phyloP scores from a whole-genome alignment of 1,140 invertebrate species.

The Diachasma alloeum region DNA sequence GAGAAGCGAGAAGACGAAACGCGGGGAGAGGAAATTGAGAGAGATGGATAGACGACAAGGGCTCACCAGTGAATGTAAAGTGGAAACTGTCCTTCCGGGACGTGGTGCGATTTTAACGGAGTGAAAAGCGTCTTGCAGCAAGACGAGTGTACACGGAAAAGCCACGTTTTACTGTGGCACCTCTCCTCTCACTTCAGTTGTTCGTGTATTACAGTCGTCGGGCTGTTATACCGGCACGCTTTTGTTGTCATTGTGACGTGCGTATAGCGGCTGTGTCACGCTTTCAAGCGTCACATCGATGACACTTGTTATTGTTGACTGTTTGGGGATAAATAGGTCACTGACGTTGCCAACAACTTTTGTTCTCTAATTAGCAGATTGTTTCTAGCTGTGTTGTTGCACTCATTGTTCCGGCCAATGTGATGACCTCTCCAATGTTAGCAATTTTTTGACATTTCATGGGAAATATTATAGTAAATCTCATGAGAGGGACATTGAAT shows the following conservation, averaged over 20 bases:
- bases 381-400: neutral
- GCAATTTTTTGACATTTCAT: too few relatives aligned
- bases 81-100: constrained; percentile 9
- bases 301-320: neutral
- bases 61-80: neutral
- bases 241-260: neutral
- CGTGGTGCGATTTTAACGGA: constrained; percentile 2
- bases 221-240: neutral
- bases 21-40: neutral
- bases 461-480: too few relatives aligned
- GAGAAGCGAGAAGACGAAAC: neutral
- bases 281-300: neutral
- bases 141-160: neutral
- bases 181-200: neutral
- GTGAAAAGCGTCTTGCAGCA: constrained; percentile 1
- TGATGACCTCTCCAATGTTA: too few relatives aligned
- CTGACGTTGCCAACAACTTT: neutral
- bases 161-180: neutral
- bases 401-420: neutral
- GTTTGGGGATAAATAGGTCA: neutral
- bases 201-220: neutral
- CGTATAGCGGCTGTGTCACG: neutral
- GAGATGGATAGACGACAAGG: neutral
- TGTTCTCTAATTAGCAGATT: neutral
- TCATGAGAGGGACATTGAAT: too few relatives aligned